phyloP scores from a whole-genome alignment of 1,140 invertebrate species.

The Lerema accius region DNA sequence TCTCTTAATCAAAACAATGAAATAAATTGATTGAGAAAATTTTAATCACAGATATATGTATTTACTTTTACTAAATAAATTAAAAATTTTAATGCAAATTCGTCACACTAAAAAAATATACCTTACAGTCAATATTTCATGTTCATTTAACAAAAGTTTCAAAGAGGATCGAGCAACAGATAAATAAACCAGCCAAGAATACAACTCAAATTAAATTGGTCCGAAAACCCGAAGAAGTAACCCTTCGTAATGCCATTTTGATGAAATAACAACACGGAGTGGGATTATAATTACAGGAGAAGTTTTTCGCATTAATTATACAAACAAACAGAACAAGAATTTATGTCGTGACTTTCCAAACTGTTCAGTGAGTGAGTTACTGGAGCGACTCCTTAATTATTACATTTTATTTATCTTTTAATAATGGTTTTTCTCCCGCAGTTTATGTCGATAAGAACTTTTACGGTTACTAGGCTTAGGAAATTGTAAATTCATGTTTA shows the following conservation, averaged over 20 bases:
- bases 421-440: constrained; percentile 1
- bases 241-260: constrained; percentile 52
- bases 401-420: constrained; percentile 32
- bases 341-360: constrained; percentile 40
- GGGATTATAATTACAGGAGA: constrained; percentile 61
- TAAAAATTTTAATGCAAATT: no score
- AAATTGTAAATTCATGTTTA: no score
- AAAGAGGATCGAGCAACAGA: constrained; percentile 21
- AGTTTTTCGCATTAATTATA: constrained; percentile 66
- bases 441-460: not conserved
- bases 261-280: constrained; percentile 55
- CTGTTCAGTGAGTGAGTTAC: constrained; percentile 22
- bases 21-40: no score
- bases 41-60: no score
- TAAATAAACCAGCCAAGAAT: constrained; percentile 41
- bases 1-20: no score
- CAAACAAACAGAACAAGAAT: constrained; percentile 65
- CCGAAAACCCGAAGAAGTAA: constrained; percentile 35
- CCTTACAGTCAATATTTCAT: no score
- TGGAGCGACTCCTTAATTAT: constrained; percentile 25
- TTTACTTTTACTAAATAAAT: no score
- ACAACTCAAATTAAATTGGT: constrained; percentile 44
- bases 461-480: no score
- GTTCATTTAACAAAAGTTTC: no score
- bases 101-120: no score